Base-by-base conservation (phyloP, 2,888 invertebrate species). In the Rhamphomyia laevipes region DNA sequence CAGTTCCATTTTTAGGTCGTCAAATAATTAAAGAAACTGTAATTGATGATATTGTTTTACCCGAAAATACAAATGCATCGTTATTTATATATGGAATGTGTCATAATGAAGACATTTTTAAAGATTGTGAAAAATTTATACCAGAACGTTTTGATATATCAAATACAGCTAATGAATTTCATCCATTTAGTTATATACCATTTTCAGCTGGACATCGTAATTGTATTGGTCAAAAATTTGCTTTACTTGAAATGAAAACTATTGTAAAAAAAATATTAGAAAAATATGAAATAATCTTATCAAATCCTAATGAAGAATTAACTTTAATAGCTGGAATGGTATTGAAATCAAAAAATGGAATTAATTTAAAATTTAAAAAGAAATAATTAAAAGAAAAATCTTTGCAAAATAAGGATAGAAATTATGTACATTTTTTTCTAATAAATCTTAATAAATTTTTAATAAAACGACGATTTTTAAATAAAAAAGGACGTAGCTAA, bases 191-290 rank as follows among this genome's bases (percentile, higher is more conserved):
- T 3, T 54, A 51, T 46, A 52, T 57, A 38, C 58, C 58, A 11
- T 58, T 58, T 46, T 51, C 51, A 37, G 58, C 56, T 15, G 58
- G 58, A 4, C 54, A 54, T 13, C 45, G 58, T 44, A 56, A 57
- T 50, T 56, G 56, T 47, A 54, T 56, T 47, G 55, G 57, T 11
- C 58, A 58, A 48, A 55, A 55, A 47, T 58, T 57, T 51, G 58
- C 58, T 2, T 45, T 56, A 33, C 31, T 54, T 2, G 58, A 56
- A 49, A 55, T 56, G 46, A 58, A 58, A 51, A 48, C 46, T 10
- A 43, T 48, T 13, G 21, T 55, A n/a, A 43, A 47, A 3, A 56
- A 55, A 46, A 40, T 55, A 15, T 18, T 58, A 9, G 44, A 52
- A 46, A 41, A 53, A 47, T 57, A 44, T 50, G 52, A 55, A 45